Evolutionary conservation across 2,888 invertebrate genomes (phyloP).

Genomic region (Eristalinus sepulchralis): DNA sequence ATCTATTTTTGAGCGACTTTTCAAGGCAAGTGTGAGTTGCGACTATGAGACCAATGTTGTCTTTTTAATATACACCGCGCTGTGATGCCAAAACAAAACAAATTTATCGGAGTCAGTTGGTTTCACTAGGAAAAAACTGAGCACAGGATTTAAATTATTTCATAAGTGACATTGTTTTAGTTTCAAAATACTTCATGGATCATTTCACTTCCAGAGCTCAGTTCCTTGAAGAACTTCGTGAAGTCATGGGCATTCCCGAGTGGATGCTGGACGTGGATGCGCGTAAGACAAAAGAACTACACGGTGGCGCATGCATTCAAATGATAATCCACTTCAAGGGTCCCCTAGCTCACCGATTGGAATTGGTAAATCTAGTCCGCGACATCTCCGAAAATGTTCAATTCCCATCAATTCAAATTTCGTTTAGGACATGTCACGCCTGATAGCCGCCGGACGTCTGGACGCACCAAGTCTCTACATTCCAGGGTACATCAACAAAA

Average conservation of each 20-base stretch:
- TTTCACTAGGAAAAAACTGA: too few species aligned
- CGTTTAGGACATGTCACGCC: slow-evolving; percentile 84
- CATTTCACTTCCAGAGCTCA: slow-evolving; percentile 84
- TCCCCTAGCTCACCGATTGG: slow-evolving; percentile 89
- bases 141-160: too few species aligned
- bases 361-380: slow-evolving; percentile 83
- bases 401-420: not conserved
- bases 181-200: not conserved
- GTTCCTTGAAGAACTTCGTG: slow-evolving; percentile 90
- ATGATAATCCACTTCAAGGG: slow-evolving; percentile 93
- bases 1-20: too few species aligned
- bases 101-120: too few species aligned
- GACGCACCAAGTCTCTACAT: slow-evolving; percentile 89
- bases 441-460: slow-evolving; percentile 88
- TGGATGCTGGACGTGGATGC: slow-evolving; percentile 95
- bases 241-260: slow-evolving; percentile 92
- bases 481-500: slow-evolving; percentile 88
- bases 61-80: too few species aligned
- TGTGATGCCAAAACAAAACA: too few species aligned
- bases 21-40: too few species aligned
- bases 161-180: too few species aligned
- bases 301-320: slow-evolving; percentile 91
- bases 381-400: not conserved
- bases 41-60: too few species aligned
- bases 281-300: slow-evolving; percentile 88